Evolutionary conservation across 2,888 invertebrate genomes (phyloP).

Genomic region (Himalopsyche tibetana): DNA sequence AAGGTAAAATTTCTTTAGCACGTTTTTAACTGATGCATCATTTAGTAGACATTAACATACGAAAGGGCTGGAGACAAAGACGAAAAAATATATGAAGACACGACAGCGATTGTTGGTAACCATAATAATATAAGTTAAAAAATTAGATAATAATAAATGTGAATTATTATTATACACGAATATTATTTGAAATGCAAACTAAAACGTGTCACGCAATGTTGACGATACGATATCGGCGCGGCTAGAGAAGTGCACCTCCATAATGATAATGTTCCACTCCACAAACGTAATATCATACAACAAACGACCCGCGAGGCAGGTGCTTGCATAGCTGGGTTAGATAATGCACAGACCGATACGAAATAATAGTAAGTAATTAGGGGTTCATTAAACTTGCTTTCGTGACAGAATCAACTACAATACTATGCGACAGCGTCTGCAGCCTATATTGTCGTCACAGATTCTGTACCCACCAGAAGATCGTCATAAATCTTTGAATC

Average conservation of each 20-base stretch:
- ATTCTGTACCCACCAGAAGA: too few species aligned
- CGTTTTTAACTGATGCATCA: too few species aligned
- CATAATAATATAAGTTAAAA: too few species aligned
- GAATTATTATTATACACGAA: neutral
- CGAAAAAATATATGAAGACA: too few species aligned
- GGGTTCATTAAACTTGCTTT: neutral
- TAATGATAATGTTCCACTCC: conserved; percentile 16
- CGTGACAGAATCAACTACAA: neutral
- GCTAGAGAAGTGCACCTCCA: neutral
- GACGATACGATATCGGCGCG: neutral
- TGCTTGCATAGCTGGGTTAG: conserved; percentile 4
- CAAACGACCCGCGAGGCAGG: neutral
- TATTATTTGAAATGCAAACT: neutral
- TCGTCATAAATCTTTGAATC: too few species aligned
- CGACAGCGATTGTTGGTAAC: too few species aligned
- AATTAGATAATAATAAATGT: conserved; percentile 4
- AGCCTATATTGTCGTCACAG: neutral
- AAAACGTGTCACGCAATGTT: conserved; percentile 7
- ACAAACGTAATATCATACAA: neutral
- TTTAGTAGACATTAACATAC: too few species aligned
- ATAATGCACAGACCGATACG: neutral
- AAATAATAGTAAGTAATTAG: neutral
- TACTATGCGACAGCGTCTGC: neutral
- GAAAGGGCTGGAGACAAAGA: too few species aligned
- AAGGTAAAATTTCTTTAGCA: too few species aligned